Percentiles rank a stretch among this genome's conserved stretches.
Evolutionary conservation across 2,797 vertebrate species (phyloP).

Genomic region (Microtus agrestis): DNA sequence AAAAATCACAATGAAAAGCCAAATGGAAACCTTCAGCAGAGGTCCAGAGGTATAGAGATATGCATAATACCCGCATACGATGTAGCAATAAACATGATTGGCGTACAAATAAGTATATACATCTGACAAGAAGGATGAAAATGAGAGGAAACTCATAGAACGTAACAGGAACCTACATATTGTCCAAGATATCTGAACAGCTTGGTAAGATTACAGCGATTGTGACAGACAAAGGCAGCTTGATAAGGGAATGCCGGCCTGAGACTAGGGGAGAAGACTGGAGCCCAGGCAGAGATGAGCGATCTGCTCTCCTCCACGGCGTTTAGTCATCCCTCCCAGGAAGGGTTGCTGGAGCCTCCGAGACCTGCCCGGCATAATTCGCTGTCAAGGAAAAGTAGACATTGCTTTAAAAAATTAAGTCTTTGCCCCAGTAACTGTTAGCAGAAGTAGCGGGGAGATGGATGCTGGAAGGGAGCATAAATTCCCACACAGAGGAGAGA

Average conservation of each 20-base stretch:
- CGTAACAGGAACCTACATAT: constrained; percentile 48
- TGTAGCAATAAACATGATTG: constrained; percentile 1
- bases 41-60: rapidly evolving
- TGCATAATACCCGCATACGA: background rate
- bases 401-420: constrained; percentile 79
- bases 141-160: constrained; percentile 55
- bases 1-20: background rate
- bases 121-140: constrained; percentile 44
- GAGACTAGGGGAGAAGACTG: constrained; percentile 62
- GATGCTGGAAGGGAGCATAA: constrained; percentile 67
- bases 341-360: constrained; percentile 66
- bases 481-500: constrained; percentile 68
- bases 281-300: constrained; percentile 76
- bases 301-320: constrained; percentile 75
- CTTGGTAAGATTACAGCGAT: constrained; percentile 46
- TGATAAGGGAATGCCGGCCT: constrained; percentile 60
- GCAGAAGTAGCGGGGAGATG: constrained; percentile 69
- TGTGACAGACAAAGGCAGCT: constrained; percentile 77
- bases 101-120: constrained; percentile 41
- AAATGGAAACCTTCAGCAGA: background rate
- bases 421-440: constrained; percentile 72
- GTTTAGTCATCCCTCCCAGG: constrained; percentile 56
- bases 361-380: constrained; percentile 80
- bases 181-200: constrained; percentile 62
- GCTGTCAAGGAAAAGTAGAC: constrained; percentile 72